Evolutionary conservation across 1,140 invertebrate species (phyloP).

Genomic region (Heliconius melpomene): DNA sequence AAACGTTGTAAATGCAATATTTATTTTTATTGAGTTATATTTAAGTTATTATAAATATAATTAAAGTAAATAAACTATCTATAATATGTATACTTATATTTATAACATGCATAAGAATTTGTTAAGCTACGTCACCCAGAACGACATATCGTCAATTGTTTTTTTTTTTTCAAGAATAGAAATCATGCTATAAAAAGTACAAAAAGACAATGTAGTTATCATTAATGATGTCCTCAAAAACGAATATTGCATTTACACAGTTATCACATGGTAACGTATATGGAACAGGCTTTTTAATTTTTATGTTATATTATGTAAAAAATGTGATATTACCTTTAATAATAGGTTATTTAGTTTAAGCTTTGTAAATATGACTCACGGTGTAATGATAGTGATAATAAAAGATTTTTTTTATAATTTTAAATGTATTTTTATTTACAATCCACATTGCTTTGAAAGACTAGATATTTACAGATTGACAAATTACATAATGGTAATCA

Average conservation of each 20-base stretch:
- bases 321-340: slow-evolving; percentile 57
- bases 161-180: too few species aligned
- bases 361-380: slow-evolving; percentile 55
- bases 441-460: slow-evolving; percentile 27
- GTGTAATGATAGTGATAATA: slow-evolving; percentile 40
- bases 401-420: slow-evolving; percentile 21
- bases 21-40: neutral
- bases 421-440: slow-evolving; percentile 21
- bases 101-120: neutral
- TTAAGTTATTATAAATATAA: neutral
- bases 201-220: too few species aligned
- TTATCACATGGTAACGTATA: neutral
- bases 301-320: neutral
- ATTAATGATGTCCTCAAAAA: neutral
- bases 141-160: too few species aligned
- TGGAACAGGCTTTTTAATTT: neutral
- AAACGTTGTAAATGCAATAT: neutral
- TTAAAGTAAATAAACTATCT: too few species aligned
- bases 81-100: too few species aligned
- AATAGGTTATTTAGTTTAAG: slow-evolving; percentile 40
- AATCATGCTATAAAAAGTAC: neutral
- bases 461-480: slow-evolving; percentile 46
- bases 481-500: neutral
- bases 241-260: neutral
- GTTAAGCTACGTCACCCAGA: neutral